phyloP scores from a whole-genome alignment of 2,888 invertebrate species.

The Eupeodes luniger region DNA sequence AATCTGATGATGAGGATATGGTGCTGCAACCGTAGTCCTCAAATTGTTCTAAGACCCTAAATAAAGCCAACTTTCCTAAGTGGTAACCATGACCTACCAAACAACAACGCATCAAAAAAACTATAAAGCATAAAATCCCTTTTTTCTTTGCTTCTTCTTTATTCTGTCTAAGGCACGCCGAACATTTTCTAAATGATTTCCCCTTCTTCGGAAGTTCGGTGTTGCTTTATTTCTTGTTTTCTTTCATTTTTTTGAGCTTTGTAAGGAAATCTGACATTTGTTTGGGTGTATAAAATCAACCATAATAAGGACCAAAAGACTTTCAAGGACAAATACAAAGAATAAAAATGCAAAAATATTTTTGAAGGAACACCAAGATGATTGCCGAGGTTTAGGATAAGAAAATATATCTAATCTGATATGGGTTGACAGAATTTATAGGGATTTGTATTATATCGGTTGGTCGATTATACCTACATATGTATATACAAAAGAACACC shows the following conservation, averaged over 20 bases:
- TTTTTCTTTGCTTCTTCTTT: not conserved
- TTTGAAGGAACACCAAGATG: not conserved
- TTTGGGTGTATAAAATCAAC: constrained; percentile 2
- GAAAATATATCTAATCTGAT: constrained; percentile 7
- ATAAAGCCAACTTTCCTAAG: not conserved
- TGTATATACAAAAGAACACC: not conserved
- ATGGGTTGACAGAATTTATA: constrained; percentile 19
- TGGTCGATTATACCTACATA: not conserved
- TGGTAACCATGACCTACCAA: not conserved
- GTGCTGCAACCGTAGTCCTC: no score
- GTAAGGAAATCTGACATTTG: constrained; percentile 6
- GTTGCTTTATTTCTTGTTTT: not conserved
- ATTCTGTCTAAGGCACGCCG: not conserved
- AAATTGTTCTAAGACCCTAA: no score
- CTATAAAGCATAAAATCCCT: not conserved
- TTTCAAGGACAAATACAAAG: constrained; percentile 4
- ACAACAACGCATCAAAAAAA: constrained; percentile 4
- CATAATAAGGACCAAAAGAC: not conserved
- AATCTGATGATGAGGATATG: no score
- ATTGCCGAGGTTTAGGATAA: not conserved
- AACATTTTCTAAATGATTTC: not conserved
- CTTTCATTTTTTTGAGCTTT: not conserved
- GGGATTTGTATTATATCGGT: constrained; percentile 11
- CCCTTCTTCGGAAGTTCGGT: not conserved
- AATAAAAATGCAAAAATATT: constrained; percentile 5